Conservation (phyloP, 2,888 invertebrate species). For the Macrosoma leucophasiata region DNA sequence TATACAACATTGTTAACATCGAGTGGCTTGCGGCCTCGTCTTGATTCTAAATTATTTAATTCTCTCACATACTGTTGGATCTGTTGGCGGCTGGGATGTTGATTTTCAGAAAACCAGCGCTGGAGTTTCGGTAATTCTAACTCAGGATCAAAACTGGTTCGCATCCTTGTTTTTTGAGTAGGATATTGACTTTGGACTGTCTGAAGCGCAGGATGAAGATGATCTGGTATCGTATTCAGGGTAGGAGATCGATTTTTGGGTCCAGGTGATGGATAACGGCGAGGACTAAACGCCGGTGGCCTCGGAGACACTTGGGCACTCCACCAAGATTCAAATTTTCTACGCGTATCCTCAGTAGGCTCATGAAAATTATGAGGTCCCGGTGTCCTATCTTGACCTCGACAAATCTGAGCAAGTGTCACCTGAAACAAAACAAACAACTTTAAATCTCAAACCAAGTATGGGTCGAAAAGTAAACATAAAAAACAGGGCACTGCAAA, state of each 20-base stretch:
- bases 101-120: slow-evolving; percentile 97
- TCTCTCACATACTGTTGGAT: slow-evolving; percentile 97
- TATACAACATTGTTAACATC: slow-evolving; percentile 97
- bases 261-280: slow-evolving; percentile 66
- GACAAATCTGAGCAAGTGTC: slow-evolving; percentile 87
- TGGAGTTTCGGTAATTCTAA: slow-evolving; percentile 96
- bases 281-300: slow-evolving; percentile 66
- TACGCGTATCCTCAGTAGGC: slow-evolving; percentile 87
- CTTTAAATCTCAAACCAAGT: slow-evolving; percentile 35
- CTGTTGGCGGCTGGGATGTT: slow-evolving; percentile 97
- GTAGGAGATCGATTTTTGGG: slow-evolving; percentile 72
- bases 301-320: slow-evolving; percentile 82
- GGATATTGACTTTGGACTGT: slow-evolving; percentile 85
- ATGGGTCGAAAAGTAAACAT: slow-evolving; percentile 31
- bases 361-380: slow-evolving; percentile 81
- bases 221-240: slow-evolving; percentile 64
- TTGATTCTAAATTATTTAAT: slow-evolving; percentile 92
- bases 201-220: slow-evolving; percentile 84
- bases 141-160: slow-evolving; percentile 98
- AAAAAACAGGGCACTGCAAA: slow-evolving; percentile 52
- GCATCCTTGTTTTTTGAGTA: slow-evolving; percentile 94
- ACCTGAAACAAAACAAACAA: slow-evolving; percentile 75
- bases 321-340: slow-evolving; percentile 96
- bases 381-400: slow-evolving; percentile 81
- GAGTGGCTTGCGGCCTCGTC: slow-evolving; percentile 93